Conservation (phyloP, 1,140 invertebrate species). For the Arctopsyche grandis region DNA sequence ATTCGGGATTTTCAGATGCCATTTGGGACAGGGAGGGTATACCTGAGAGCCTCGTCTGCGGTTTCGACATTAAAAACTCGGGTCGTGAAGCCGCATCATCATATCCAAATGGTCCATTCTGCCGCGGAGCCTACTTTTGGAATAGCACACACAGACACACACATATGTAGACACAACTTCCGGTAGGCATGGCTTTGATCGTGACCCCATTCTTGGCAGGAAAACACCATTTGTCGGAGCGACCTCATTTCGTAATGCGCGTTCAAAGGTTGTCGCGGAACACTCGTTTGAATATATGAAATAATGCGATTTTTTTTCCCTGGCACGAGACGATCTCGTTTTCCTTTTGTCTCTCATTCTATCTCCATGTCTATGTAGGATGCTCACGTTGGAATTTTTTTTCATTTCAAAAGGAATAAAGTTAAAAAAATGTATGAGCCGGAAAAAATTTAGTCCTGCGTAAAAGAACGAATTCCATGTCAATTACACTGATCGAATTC, state of each 20-base stretch:
- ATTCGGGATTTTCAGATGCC: not conserved
- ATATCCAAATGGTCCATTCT: conserved; percentile 17
- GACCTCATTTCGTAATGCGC: conserved; percentile 22
- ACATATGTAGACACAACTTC: not conserved
- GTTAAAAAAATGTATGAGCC: no score
- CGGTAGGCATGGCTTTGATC: conserved; percentile 11
- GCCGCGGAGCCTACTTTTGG: not conserved
- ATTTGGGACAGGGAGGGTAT: no score
- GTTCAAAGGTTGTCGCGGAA: conserved; percentile 24
- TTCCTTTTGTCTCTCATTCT: not conserved
- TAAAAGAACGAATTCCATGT: no score
- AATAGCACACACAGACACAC: not conserved
- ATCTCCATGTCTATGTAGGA: not conserved
- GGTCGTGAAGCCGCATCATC: conserved; percentile 20
- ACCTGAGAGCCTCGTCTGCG: not conserved
- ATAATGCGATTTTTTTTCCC: conserved; percentile 21
- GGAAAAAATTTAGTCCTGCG: no score
- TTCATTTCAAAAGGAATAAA: not conserved
- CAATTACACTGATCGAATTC: not conserved
- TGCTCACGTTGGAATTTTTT: not conserved
- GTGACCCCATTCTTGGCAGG: conserved; percentile 37
- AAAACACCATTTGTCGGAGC: conserved; percentile 28
- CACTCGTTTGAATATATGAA: conserved; percentile 19
- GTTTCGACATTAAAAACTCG: conserved; percentile 3
- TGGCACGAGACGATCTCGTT: not conserved